phyloP scores from a whole-genome alignment of 2,797 vertebrate species.

The Mallotus villosus region DNA sequence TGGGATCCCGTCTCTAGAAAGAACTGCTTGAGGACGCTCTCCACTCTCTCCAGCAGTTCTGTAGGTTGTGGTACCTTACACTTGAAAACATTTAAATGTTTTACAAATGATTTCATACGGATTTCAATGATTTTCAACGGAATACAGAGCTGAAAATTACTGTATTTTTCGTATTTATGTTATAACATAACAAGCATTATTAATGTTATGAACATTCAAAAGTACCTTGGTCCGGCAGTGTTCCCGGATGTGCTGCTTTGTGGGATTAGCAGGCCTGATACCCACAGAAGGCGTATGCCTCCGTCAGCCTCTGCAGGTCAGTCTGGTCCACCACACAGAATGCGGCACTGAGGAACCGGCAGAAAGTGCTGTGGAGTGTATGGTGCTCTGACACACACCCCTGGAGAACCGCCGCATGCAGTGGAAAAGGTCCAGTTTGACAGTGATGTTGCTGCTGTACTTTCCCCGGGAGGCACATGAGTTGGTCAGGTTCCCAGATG shows the following conservation, averaged over 20 bases:
- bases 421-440: slow-evolving; percentile 40
- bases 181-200: slow-evolving; percentile 20
- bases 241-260: slow-evolving; percentile 26
- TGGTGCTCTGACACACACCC: slow-evolving; percentile 32
- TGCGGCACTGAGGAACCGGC: slow-evolving; percentile 26
- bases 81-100: too few species aligned
- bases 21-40: too few species aligned
- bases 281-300: slow-evolving; percentile 29
- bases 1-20: too few species aligned
- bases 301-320: slow-evolving; percentile 25
- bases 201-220: slow-evolving; percentile 25
- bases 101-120: too few species aligned
- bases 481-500: slow-evolving; percentile 12
- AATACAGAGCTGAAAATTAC: too few species aligned
- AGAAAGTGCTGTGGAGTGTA: slow-evolving; percentile 20
- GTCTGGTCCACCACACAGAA: slow-evolving; percentile 31
- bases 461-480: slow-evolving; percentile 19
- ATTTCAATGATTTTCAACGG: too few species aligned
- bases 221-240: slow-evolving; percentile 37
- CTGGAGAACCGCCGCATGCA: slow-evolving; percentile 26
- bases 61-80: too few species aligned
- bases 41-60: too few species aligned
- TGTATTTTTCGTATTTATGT: too few species aligned
- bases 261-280: slow-evolving; percentile 29
- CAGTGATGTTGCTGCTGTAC: slow-evolving; percentile 13